Evolutionary conservation across 2,797 vertebrate genomes (phyloP).

Genomic region (Cetoscarus ocellatus): DNA sequence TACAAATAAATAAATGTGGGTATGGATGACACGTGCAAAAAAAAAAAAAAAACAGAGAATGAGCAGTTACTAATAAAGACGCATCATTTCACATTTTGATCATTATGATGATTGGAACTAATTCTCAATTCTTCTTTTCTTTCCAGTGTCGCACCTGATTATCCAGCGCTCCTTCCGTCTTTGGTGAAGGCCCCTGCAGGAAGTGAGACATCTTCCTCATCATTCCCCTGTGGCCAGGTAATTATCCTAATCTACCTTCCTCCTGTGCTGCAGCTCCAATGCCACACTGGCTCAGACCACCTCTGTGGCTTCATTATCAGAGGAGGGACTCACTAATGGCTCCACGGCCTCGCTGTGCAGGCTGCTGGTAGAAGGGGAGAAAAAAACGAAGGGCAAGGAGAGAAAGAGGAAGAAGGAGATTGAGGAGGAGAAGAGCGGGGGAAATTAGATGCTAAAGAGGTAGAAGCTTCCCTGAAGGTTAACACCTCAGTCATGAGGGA

Average conservation of each 20-base stretch:
- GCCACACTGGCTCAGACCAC: slow-evolving; percentile 75
- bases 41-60: slow-evolving; percentile 27
- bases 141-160: slow-evolving; percentile 57
- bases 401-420: not conserved
- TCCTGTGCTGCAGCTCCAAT: slow-evolving; percentile 67
- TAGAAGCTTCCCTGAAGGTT: slow-evolving; percentile 67
- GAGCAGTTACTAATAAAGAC: slow-evolving; percentile 25
- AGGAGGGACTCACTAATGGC: slow-evolving; percentile 79
- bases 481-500: slow-evolving; percentile 76
- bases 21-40: slow-evolving; percentile 30
- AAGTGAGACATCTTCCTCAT: slow-evolving; percentile 64
- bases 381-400: slow-evolving; percentile 13
- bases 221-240: slow-evolving; percentile 72
- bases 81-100: slow-evolving; percentile 28
- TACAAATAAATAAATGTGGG: slow-evolving; percentile 39
- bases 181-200: slow-evolving; percentile 57
- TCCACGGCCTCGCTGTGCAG: slow-evolving; percentile 63
- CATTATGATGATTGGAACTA: slow-evolving; percentile 45
- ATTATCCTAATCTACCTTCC: slow-evolving; percentile 82
- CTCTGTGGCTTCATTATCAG: slow-evolving; percentile 82
- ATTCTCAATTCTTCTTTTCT: slow-evolving; percentile 31
- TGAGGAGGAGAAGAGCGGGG: slow-evolving; percentile 3
- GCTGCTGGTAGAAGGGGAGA: slow-evolving; percentile 60
- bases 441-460: slow-evolving; percentile 50
- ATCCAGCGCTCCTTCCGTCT: slow-evolving; percentile 36